Evolutionary conservation across 2,797 vertebrate genomes (phyloP), one percentile per base, ranked within the genome.

Genomic region (Erithacus rubecula): DNA sequence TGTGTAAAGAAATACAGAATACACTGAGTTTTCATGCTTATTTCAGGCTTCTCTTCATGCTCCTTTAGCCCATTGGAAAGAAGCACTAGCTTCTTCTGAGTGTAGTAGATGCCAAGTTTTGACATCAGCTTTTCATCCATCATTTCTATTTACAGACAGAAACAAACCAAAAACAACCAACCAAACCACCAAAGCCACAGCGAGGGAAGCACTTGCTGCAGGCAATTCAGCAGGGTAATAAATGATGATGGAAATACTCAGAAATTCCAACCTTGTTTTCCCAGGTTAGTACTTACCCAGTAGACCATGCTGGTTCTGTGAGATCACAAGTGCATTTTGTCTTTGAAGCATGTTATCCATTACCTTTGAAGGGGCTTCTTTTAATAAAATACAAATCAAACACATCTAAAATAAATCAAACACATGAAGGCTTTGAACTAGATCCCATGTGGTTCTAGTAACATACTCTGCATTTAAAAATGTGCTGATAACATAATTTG

Each of bases 351-450:
- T 37, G 58, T 80, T 79, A 93, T 30, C 64, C 59, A 65, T 95
- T 90, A 92, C 63, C 63, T 92, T 93, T 91, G 90, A 95, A 95
- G 69, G n/a, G 21, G 29, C 22, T 90, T 82, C 67, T 94, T 89
- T 87, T 85, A 91, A 91, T 81, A 95, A 95, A 95, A 95, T 92
- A 87, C 90, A 95, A 94, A 95, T 81, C 93, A 95, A 95, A 95
- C 90, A 71, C 83, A 92, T 82, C 93, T 87, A 78, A 95, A 96
- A 94, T 94, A 82, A 95, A 93, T 95, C 80, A 94, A 97, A 96
- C 59, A 64, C 53, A 81, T 49, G 36, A 75, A 86, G 76, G 55
- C 82, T 95, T 94, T 96, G 91, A 94, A 93, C 29, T 29, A 69
- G 26, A 86, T 89, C 92, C 89, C 87, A 68, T 94, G 82, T 76